These are phyloP conservation scores for Crypturellus undulatus DNA, from an alignment of 2,113 vertebrate genomes.

Conservation along the genomic window DNA sequence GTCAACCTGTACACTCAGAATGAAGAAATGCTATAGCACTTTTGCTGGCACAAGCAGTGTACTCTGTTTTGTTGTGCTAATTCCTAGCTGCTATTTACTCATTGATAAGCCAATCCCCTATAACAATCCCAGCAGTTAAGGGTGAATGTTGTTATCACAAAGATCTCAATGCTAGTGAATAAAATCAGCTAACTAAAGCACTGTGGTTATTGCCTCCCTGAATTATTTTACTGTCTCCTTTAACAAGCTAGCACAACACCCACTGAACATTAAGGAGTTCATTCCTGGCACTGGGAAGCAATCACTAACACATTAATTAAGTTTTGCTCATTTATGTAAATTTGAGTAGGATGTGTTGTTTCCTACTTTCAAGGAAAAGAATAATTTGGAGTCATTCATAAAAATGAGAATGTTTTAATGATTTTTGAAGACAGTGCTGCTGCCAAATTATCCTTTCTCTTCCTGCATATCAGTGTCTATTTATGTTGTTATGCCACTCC, in stretches of 20 bases:
- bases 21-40: too few species aligned
- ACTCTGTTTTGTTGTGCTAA: too few species aligned
- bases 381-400: neutral
- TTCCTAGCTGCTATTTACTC: too few species aligned
- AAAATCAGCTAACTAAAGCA: too few species aligned
- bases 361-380: accelerated
- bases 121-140: too few species aligned
- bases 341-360: neutral
- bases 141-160: too few species aligned
- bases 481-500: neutral
- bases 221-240: too few species aligned
- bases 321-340: neutral
- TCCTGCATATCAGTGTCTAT: neutral
- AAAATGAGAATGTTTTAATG: neutral
- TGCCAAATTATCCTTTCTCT: neutral
- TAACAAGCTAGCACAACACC: neutral
- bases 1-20: too few species aligned
- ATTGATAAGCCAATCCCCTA: too few species aligned
- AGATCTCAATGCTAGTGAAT: too few species aligned
- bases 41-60: too few species aligned
- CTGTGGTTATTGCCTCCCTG: too few species aligned
- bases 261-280: neutral
- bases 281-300: neutral
- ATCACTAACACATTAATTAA: neutral
- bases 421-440: neutral